A percentile compares a stretch with the other conserved stretches of the same genome.
Conservation (phyloP, 2,113 vertebrate species). For the Uropsilus gracilis region DNA sequence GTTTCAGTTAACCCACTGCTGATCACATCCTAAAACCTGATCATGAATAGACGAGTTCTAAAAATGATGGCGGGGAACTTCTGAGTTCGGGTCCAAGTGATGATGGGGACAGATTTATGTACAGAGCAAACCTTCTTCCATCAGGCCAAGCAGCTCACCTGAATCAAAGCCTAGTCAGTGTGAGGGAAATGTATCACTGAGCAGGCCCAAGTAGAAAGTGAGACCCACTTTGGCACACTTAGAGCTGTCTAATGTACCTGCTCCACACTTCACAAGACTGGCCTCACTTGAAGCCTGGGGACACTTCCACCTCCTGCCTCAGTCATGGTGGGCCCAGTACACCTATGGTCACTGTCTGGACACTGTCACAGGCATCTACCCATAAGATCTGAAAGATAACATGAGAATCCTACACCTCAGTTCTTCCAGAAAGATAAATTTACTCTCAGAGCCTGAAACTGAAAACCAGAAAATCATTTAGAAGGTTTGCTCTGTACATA, state of each 20-base stretch:
- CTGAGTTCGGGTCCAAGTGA: not conserved
- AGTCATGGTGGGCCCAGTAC: not conserved
- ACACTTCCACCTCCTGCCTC: not conserved
- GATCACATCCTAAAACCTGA: not conserved
- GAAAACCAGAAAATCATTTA: too few species aligned
- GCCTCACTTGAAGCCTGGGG: not conserved
- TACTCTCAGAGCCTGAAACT: not conserved
- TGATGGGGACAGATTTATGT: not conserved
- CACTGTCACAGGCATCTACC: not conserved
- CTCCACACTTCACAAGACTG: not conserved
- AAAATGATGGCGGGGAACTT: not conserved
- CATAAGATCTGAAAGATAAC: not conserved
- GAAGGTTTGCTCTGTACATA: not conserved
- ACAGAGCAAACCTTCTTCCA: not conserved
- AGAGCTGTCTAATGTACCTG: not conserved
- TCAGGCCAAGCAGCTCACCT: not conserved
- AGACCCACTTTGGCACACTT: fast-evolving
- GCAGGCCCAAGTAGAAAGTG: not conserved
- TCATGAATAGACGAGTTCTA: not conserved
- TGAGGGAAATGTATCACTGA: not conserved
- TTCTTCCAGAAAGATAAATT: not conserved
- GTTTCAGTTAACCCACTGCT: not conserved
- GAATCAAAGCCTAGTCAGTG: not conserved
- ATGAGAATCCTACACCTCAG: not conserved
- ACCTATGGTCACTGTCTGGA: not conserved